Conservation (phyloP, 2,888 invertebrate genomes). For the Cantharis rufa region DNA sequence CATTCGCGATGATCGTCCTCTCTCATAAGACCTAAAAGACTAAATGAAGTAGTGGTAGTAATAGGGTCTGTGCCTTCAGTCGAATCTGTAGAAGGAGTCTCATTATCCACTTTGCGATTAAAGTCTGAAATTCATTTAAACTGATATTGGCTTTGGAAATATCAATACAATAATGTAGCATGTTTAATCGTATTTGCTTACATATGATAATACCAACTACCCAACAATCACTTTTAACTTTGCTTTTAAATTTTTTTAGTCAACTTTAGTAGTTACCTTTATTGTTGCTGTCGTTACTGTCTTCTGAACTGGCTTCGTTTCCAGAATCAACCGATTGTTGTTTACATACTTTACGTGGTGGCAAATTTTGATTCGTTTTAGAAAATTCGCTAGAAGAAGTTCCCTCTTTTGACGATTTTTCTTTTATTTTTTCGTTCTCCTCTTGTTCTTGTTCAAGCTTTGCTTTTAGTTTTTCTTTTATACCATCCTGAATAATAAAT, state of each 20-base stretch:
- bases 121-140: slow-evolving; percentile 31
- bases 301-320: slow-evolving; percentile 92
- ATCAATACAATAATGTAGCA: background rate
- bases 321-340: slow-evolving; percentile 80
- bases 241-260: background rate
- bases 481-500: slow-evolving; percentile 68
- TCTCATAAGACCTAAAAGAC: slow-evolving; percentile 59
- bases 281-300: slow-evolving; percentile 88
- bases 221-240: background rate
- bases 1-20: slow-evolving; percentile 68
- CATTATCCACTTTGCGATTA: slow-evolving; percentile 30
- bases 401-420: slow-evolving; percentile 34
- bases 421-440: slow-evolving; percentile 51
- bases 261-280: slow-evolving; percentile 60
- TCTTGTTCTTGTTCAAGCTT: slow-evolving; percentile 60
- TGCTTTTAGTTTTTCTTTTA: slow-evolving; percentile 79
- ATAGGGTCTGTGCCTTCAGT: slow-evolving; percentile 51
- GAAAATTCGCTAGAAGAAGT: slow-evolving; percentile 7
- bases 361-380: slow-evolving; percentile 45
- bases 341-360: slow-evolving; percentile 63
- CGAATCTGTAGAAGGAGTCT: slow-evolving; percentile 33
- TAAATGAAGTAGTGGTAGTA: slow-evolving; percentile 59
- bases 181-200: background rate
- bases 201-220: background rate
- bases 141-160: background rate